Percentiles rank a stretch among this genome's conserved stretches.
Evolutionary conservation across 2,113 vertebrate genomes (phyloP).

Genomic region (Halichoerus grypus): DNA sequence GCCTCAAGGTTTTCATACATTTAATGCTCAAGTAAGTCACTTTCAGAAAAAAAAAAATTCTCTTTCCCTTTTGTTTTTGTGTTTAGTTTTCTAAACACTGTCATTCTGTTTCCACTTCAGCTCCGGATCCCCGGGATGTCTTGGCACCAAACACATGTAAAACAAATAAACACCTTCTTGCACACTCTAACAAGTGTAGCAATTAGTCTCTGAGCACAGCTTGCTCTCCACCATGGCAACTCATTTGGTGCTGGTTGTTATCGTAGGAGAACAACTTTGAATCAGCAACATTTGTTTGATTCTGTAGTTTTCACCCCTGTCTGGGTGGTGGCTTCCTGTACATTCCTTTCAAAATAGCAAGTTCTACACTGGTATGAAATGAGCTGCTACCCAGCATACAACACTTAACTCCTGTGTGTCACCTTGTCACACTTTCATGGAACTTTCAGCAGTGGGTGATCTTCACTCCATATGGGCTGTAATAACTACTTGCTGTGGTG

Average conservation of each 20-base stretch:
- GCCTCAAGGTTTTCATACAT: conserved; percentile 68
- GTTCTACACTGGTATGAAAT: neutral
- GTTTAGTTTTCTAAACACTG: conserved; percentile 83
- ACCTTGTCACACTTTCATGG: conserved; percentile 45
- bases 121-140: conserved; percentile 78
- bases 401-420: conserved; percentile 56
- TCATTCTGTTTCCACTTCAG: conserved; percentile 84
- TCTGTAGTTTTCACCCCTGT: conserved; percentile 56
- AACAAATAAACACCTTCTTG: conserved; percentile 85
- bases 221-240: conserved; percentile 72
- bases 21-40: conserved; percentile 78
- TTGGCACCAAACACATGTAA: conserved; percentile 83
- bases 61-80: conserved; percentile 80
- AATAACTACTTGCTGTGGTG: conserved; percentile 44
- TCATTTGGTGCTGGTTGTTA: conserved; percentile 77
- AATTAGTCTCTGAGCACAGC: conserved; percentile 83
- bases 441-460: conserved; percentile 45
- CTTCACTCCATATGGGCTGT: conserved; percentile 71
- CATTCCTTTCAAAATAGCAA: neutral
- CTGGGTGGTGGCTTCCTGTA: conserved; percentile 37
- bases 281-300: conserved; percentile 79
- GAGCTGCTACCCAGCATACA: neutral
- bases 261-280: conserved; percentile 69
- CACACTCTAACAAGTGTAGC: conserved; percentile 83
- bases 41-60: conserved; percentile 62